phyloP scores from a whole-genome alignment of 1,140 invertebrate species.

The Drosophila repleta region DNA sequence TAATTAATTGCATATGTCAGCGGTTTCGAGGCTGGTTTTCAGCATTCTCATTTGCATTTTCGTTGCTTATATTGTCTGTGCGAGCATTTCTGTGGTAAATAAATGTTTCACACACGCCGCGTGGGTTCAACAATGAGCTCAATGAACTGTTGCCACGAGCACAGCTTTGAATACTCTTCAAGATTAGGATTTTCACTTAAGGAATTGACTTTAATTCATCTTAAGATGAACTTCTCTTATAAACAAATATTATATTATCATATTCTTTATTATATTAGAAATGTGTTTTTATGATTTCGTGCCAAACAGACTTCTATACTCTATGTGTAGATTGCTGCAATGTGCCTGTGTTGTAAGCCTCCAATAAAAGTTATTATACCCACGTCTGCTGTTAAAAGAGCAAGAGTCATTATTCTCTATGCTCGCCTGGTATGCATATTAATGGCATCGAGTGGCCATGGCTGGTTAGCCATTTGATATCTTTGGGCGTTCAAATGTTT shows the following conservation, averaged over 20 bases:
- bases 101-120: conserved; percentile 44
- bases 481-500: background rate
- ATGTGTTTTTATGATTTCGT: no score
- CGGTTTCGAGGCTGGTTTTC: conserved; percentile 56
- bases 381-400: background rate
- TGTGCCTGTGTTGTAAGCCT: background rate
- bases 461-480: background rate
- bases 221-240: no score
- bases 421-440: conserved; percentile 15
- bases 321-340: background rate
- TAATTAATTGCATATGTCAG: conserved; percentile 79
- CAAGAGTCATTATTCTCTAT: background rate
- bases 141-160: background rate
- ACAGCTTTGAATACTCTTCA: background rate
- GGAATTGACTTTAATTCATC: no score
- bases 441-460: background rate
- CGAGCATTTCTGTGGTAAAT: conserved; percentile 41
- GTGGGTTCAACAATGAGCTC: conserved; percentile 2
- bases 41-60: conserved; percentile 53
- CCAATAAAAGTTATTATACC: background rate
- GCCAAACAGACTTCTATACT: no score
- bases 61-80: conserved; percentile 27
- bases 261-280: no score
- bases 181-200: no score
- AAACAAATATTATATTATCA: no score